Conservation (phyloP, 2,888 invertebrate genomes). For the Julus scanicus region DNA sequence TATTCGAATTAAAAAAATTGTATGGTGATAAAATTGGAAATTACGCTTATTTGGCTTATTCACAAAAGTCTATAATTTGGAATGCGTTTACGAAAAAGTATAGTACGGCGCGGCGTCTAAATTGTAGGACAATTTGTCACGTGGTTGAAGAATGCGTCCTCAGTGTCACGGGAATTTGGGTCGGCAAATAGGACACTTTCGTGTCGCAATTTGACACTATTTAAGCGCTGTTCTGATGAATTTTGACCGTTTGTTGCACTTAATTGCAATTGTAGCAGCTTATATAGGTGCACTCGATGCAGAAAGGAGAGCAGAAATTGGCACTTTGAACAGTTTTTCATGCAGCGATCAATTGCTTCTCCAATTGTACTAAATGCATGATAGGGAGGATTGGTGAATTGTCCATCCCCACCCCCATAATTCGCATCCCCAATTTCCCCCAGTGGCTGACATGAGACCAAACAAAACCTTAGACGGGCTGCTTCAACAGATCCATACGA, state of each 20-base stretch:
- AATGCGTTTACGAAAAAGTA: too few relatives aligned
- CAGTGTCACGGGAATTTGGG: too few relatives aligned
- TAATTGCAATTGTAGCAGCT: background rate
- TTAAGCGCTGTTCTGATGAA: background rate
- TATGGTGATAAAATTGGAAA: too few relatives aligned
- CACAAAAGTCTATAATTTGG: too few relatives aligned
- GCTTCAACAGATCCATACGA: conserved; percentile 16
- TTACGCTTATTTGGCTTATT: too few relatives aligned
- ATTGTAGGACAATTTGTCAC: too few relatives aligned
- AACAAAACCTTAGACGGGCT: conserved; percentile 29
- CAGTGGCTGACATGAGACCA: background rate
- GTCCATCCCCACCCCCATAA: conserved; percentile 6
- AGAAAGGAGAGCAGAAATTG: conserved; percentile 13
- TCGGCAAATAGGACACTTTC: too few relatives aligned
- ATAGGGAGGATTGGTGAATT: conserved; percentile 1
- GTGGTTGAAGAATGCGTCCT: too few relatives aligned
- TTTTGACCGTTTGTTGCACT: background rate
- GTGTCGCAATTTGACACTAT: background rate
- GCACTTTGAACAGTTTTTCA: background rate
- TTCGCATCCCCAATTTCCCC: background rate
- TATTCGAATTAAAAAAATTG: too few relatives aligned
- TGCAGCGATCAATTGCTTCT: conserved; percentile 28
- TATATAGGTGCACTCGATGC: background rate
- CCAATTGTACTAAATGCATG: conserved; percentile 20
- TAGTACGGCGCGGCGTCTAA: too few relatives aligned